phyloP scores from a whole-genome alignment of 2,888 invertebrate genomes.

The Hypena proboscidalis region DNA sequence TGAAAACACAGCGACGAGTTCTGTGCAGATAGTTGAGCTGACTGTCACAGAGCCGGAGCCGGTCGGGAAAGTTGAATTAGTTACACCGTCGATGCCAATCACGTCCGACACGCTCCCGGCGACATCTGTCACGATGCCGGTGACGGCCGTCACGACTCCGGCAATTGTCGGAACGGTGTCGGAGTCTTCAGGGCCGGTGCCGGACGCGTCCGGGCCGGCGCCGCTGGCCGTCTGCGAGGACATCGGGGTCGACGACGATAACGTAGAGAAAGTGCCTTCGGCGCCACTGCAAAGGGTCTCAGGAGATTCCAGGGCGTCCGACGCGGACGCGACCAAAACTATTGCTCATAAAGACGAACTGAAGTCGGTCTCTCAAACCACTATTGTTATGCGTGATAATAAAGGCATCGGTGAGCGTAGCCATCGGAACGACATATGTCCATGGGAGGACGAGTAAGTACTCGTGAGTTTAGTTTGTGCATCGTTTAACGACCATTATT shows the following conservation, averaged over 20 bases:
- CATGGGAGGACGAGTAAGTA: slow-evolving; percentile 98
- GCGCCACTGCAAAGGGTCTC: slow-evolving; percentile 63
- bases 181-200: slow-evolving; percentile 21
- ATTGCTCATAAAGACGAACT: slow-evolving; percentile 76
- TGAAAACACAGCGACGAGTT: slow-evolving; percentile 27
- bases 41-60: slow-evolving; percentile 14
- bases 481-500: slow-evolving; percentile 35
- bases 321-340: slow-evolving; percentile 65
- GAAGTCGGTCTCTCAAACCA: slow-evolving; percentile 73
- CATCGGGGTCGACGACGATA: slow-evolving; percentile 88
- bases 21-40: slow-evolving; percentile 21
- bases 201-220: slow-evolving; percentile 64
- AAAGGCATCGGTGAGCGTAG: slow-evolving; percentile 69
- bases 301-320: slow-evolving; percentile 60
- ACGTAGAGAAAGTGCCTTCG: slow-evolving; percentile 83
- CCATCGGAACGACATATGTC: slow-evolving; percentile 94
- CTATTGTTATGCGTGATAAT: slow-evolving; percentile 77
- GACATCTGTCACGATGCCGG: slow-evolving; percentile 20
- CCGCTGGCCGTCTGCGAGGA: slow-evolving; percentile 89
- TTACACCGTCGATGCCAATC: slow-evolving; percentile 15
- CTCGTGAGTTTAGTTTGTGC: slow-evolving; percentile 53
- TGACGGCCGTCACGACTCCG: slow-evolving; percentile 7
- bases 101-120: slow-evolving; percentile 14
- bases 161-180: slow-evolving; percentile 18
- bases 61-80: slow-evolving; percentile 31